phyloP scores from a whole-genome alignment of 2,797 vertebrate species.

The Muscicapa striata region DNA sequence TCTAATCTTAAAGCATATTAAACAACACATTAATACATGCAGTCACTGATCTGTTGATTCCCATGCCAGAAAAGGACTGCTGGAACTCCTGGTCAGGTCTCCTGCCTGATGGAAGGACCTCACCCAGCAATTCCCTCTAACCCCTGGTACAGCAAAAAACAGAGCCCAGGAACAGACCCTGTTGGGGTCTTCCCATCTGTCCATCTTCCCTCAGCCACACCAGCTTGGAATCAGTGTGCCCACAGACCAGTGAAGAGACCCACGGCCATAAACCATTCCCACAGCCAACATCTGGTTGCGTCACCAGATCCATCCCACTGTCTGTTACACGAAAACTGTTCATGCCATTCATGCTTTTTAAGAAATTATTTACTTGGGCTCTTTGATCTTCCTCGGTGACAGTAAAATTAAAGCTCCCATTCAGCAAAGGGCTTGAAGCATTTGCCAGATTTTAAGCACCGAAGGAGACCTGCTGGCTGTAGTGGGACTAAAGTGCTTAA shows the following conservation, averaged over 20 bases:
- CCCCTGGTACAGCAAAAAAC: background rate
- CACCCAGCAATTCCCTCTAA: background rate
- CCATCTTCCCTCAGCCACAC: background rate
- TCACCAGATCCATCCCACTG: background rate
- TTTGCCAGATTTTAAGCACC: background rate
- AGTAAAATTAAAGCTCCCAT: background rate
- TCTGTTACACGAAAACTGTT: background rate
- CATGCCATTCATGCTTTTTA: background rate
- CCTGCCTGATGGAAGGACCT: background rate
- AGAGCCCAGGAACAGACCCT: background rate
- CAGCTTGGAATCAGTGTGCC: rapidly evolving
- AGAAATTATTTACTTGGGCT: background rate
- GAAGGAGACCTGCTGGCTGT: background rate
- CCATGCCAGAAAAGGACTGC: background rate
- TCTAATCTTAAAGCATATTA: conserved; percentile 7
- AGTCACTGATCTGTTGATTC: background rate
- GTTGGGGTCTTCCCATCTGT: background rate
- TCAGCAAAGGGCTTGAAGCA: background rate
- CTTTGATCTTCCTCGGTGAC: background rate
- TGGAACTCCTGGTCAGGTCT: background rate
- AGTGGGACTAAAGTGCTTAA: background rate
- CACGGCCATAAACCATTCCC: background rate
- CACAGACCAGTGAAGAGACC: background rate
- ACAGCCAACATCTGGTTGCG: background rate
- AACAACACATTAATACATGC: background rate